Conservation (phyloP, 1,140 invertebrate species). For the Macrotrachela quadricornifera region DNA sequence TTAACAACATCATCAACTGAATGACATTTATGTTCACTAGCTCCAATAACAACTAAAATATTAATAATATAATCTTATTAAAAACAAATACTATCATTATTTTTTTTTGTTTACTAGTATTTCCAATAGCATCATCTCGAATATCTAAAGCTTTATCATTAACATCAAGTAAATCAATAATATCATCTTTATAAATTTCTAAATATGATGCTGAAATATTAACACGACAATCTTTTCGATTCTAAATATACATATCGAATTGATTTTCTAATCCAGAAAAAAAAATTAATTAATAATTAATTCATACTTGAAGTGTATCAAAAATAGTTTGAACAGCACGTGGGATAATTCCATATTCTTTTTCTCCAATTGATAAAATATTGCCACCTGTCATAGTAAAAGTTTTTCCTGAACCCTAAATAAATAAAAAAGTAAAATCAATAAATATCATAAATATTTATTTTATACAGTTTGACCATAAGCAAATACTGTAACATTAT, state of each 20-base stretch:
- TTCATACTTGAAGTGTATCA: slow-evolving; percentile 37
- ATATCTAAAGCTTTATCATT: slow-evolving; percentile 45
- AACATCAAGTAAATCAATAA: slow-evolving; percentile 53
- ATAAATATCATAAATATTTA: slow-evolving; percentile 30
- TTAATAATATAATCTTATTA: not conserved
- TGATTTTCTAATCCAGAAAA: not conserved
- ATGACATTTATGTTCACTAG: slow-evolving; percentile 26
- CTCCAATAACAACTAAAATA: slow-evolving; percentile 26
- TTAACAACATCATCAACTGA: slow-evolving; percentile 14
- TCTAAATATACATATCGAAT: not conserved
- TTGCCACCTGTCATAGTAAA: slow-evolving; percentile 28
- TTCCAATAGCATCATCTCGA: slow-evolving; percentile 45
- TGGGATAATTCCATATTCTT: slow-evolving; percentile 58
- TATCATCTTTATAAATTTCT: slow-evolving; percentile 82
- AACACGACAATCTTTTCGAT: slow-evolving; percentile 25
- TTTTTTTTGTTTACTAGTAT: slow-evolving; percentile 27
- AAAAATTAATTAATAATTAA: slow-evolving; percentile 4
- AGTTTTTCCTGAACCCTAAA: slow-evolving; percentile 29
- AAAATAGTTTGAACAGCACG: slow-evolving; percentile 62
- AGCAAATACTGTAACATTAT: slow-evolving; percentile 61
- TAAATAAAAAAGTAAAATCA: slow-evolving; percentile 1
- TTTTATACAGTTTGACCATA: slow-evolving; percentile 73
- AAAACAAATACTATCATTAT: too few species aligned
- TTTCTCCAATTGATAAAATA: slow-evolving; percentile 25
- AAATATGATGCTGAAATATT: slow-evolving; percentile 40